A percentile compares a stretch with the other conserved stretches of the same genome.
Evolutionary conservation across 1,140 invertebrate genomes (phyloP).

Genomic region (Diorhabda sublineata): DNA sequence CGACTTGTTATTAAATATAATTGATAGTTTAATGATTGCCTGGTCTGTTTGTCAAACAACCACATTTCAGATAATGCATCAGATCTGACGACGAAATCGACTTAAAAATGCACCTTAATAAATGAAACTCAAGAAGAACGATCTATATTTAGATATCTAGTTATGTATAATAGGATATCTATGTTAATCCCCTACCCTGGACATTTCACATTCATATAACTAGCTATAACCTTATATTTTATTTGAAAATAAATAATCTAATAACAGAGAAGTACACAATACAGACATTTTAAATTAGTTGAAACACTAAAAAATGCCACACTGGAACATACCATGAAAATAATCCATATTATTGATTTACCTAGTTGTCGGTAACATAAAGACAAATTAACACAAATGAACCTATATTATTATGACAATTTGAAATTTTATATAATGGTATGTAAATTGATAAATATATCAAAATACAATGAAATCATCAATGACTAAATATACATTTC

Average conservation of each 20-base stretch:
- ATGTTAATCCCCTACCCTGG: conserved; percentile 18
- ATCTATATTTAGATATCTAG: background rate
- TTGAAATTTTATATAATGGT: background rate
- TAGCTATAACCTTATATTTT: conserved; percentile 16
- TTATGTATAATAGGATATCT: conserved; percentile 5
- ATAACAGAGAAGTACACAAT: conserved; percentile 11
- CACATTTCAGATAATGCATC: background rate
- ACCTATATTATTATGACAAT: background rate
- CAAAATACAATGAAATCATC: too few species aligned
- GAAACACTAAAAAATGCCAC: conserved; percentile 7
- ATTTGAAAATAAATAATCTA: conserved; percentile 19
- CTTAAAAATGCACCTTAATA: background rate
- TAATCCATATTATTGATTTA: background rate
- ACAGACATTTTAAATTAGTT: conserved; percentile 18
- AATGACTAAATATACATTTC: too few species aligned
- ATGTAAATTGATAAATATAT: too few species aligned
- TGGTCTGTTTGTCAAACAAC: background rate
- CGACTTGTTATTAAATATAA: too few species aligned
- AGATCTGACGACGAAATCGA: background rate
- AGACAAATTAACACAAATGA: background rate
- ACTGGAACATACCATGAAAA: background rate
- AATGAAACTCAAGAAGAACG: background rate
- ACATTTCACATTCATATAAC: conserved; percentile 19
- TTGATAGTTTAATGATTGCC: background rate
- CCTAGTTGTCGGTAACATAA: background rate